These are phyloP conservation scores for Melanostoma mellinum DNA, from an alignment of 2,888 invertebrate species.

Conservation along the genomic window DNA sequence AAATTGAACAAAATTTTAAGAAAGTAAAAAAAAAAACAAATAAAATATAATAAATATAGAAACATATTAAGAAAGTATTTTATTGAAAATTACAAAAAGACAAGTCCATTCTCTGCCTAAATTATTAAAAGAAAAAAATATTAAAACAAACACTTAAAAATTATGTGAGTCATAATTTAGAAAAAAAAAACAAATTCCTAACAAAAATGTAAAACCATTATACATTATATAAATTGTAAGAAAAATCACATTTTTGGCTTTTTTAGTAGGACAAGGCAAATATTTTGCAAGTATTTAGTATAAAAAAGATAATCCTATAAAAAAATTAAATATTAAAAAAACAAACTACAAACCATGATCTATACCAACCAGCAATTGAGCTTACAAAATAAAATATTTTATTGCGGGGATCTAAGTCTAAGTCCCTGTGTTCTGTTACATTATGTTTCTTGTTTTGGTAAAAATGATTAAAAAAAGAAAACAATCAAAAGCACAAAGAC, in stretches of 20 bases:
- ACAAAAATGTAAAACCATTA: conserved; percentile 43
- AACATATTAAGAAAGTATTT: conserved; percentile 45
- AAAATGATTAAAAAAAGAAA: not conserved
- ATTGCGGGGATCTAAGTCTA: conserved; percentile 1
- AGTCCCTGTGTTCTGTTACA: conserved; percentile 14
- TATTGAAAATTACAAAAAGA: conserved; percentile 47
- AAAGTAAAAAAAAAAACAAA: conserved; percentile 48
- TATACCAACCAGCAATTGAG: conserved; percentile 46
- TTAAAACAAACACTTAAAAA: conserved; percentile 16
- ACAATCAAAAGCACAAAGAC: conserved; percentile 47
- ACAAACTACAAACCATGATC: conserved; percentile 35
- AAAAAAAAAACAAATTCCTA: conserved; percentile 25
- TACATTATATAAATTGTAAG: conserved; percentile 45
- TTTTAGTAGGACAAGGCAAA: conserved; percentile 56
- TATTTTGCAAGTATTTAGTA: conserved; percentile 47
- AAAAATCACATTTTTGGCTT: conserved; percentile 50
- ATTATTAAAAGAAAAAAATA: conserved; percentile 44
- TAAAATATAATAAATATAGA: conserved; percentile 15
- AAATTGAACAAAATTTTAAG: not conserved
- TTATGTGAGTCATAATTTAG: conserved; percentile 31
- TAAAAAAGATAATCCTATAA: conserved; percentile 29
- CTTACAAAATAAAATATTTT: conserved; percentile 34
- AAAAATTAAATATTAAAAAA: not conserved
- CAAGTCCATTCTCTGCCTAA: conserved; percentile 66
- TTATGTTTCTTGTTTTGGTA: conserved; percentile 10